Base-by-base conservation (phyloP, 92 coral and sea anemone species). In the Chrysogorgia sp. region DNA sequence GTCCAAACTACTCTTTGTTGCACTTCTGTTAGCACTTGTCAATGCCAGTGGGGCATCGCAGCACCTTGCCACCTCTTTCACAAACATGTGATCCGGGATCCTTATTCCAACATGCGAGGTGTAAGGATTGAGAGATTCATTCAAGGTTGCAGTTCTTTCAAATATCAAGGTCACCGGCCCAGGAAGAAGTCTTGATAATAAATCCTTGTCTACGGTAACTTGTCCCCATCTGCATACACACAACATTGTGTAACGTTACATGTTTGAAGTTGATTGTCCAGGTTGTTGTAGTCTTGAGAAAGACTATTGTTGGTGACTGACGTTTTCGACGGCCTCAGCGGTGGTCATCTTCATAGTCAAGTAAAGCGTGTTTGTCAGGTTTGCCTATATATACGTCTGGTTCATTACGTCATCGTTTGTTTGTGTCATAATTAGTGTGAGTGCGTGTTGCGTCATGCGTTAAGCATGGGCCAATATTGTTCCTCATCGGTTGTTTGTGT, bases 81-180 rank as follows among this genome's bases (percentile, higher is more conserved):
- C 97, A 96, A 96, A 96, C 8, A 83, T 30, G 70, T 91, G 86
- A 80, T 96, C 90, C 35, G 99, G 99, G 15, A 96, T 96, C 45
- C 99, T 84, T 31, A 96, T 90, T 21, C 99, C 99, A 21, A 96
- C 97, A 49, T 86, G 94, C 20, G 72, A 63, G 61, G 97, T 96
- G 15, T 86, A 92, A 34, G 97, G 86, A 76, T 96, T 96, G 22
- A 96, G 85, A 22, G 81, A 87, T 31, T 72, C 85, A 70, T 96
- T 96, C 19, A 96, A 71, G 10, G 67, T 78, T 0, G 84, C 77
- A 45, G 92, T 92, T 49, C 99, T 87, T 65, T 91, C 92, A 84
- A 96, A 96, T 29, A 96, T 92, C 25, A 96, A 87, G 1, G 99
- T 96, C n/a, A 96, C 99, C 32, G 99, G 92, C 1, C 99, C 99